Evolutionary conservation across 2,888 invertebrate genomes (phyloP).

Genomic region (Erynnis tages): DNA sequence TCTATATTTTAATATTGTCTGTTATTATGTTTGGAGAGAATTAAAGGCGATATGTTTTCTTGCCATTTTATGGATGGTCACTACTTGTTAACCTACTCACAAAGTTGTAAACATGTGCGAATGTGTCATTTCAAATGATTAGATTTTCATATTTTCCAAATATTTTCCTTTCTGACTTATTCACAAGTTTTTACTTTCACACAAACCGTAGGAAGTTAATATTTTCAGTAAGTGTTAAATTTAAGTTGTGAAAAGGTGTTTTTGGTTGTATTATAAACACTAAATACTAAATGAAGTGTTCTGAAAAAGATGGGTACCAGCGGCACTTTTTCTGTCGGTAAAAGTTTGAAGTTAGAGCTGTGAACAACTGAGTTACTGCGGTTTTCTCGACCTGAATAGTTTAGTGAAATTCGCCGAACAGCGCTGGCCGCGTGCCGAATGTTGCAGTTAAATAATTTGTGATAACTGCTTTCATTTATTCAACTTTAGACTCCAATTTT

Average conservation of each 20-base stretch:
- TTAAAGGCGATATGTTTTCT: too few species aligned
- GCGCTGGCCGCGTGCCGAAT: conserved; percentile 72
- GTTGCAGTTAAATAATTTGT: conserved; percentile 74
- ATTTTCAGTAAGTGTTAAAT: too few species aligned
- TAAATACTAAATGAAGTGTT: not conserved
- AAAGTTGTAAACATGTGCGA: too few species aligned
- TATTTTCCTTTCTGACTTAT: too few species aligned
- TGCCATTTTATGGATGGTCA: too few species aligned
- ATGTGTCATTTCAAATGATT: too few species aligned
- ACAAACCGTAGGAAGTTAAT: too few species aligned
- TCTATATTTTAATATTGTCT: too few species aligned
- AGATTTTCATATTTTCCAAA: too few species aligned
- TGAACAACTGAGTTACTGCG: conserved; percentile 68
- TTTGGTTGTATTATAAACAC: not conserved
- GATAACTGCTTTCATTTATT: conserved; percentile 74
- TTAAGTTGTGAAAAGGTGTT: not conserved
- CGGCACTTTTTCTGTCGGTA: conserved; percentile 39
- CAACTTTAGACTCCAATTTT: conserved; percentile 58
- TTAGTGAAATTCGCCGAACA: conserved; percentile 67
- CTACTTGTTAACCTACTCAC: too few species aligned
- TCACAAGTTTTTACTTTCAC: too few species aligned
- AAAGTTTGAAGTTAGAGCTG: conserved; percentile 55
- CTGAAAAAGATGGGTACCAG: conserved; percentile 35
- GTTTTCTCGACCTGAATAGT: conserved; percentile 74
- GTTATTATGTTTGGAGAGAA: too few species aligned